Evolutionary conservation across 1,140 invertebrate species (phyloP).

Genomic region (Brachionus koreanus): DNA sequence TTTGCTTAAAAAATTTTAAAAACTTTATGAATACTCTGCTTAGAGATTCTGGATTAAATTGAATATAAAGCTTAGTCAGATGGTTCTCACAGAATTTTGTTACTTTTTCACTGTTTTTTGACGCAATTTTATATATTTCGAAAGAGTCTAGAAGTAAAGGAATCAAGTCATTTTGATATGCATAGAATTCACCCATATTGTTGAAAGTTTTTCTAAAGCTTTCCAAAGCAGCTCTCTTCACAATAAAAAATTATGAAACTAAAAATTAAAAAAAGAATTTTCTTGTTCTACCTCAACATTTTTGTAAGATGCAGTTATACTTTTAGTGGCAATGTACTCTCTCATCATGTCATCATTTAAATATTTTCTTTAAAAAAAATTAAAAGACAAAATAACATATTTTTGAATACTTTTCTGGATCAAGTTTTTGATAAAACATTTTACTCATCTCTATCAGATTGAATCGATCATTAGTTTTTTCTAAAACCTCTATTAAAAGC

Average conservation of each 20-base stretch:
- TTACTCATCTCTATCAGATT: slow-evolving; percentile 13
- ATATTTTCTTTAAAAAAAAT: slow-evolving; percentile 6
- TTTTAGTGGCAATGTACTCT: neutral
- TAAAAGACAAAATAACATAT: neutral
- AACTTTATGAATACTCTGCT: neutral
- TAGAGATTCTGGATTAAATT: slow-evolving; percentile 36
- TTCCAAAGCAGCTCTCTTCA: neutral
- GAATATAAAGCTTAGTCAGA: slow-evolving; percentile 6
- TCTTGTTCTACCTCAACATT: neutral
- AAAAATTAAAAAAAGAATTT: neutral
- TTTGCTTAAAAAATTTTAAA: neutral
- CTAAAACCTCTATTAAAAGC: neutral
- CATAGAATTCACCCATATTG: slow-evolving; percentile 20
- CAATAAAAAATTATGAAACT: neutral
- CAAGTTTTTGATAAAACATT: slow-evolving; percentile 35
- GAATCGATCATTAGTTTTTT: neutral
- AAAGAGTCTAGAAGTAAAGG: slow-evolving; percentile 16
- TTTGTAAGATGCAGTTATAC: neutral
- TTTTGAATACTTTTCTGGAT: neutral
- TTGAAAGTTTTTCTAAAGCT: slow-evolving; percentile 19
- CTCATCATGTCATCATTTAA: slow-evolving; percentile 13
- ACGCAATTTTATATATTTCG: slow-evolving; percentile 11
- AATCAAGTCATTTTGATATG: slow-evolving; percentile 24
- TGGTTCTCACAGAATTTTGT: slow-evolving; percentile 10
- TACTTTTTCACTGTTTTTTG: slow-evolving; percentile 10